Conservation (phyloP, 1,140 invertebrate genomes). For the Neodiprion lecontei region DNA sequence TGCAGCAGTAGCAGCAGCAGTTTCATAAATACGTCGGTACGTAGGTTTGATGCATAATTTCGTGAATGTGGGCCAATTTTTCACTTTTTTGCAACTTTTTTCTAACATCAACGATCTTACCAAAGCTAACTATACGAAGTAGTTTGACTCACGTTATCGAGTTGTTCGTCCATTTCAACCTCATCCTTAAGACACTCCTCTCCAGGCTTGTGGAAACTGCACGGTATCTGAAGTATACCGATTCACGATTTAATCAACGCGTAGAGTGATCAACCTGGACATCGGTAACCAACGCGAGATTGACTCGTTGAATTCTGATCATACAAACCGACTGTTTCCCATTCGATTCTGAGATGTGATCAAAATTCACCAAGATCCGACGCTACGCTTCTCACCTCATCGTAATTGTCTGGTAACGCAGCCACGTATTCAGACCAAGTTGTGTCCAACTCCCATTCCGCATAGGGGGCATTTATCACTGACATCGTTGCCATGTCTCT, state of each 20-base stretch:
- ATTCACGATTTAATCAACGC: no score
- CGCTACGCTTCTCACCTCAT: constrained; percentile 17
- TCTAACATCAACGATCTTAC: no score
- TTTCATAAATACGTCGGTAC: no score
- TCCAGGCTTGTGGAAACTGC: constrained; percentile 31
- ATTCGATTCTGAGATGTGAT: background rate
- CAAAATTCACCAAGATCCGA: background rate
- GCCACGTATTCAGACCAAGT: constrained; percentile 36
- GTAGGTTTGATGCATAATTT: no score
- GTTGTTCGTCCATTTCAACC: constrained; percentile 30
- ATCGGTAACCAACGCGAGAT: background rate
- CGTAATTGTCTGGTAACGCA: constrained; percentile 25
- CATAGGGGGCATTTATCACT: constrained; percentile 15
- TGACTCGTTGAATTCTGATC: constrained; percentile 4
- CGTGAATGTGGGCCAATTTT: no score
- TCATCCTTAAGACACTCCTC: constrained; percentile 21
- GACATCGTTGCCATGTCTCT: constrained; percentile 24
- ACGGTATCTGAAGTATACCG: constrained; percentile 26
- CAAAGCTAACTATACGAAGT: no score
- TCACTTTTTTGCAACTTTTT: no score
- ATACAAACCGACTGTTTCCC: background rate
- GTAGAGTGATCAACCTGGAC: no score
- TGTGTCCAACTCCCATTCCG: constrained; percentile 38
- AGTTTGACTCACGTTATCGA: constrained; percentile 25
- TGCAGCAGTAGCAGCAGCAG: no score